phyloP scores from a whole-genome alignment of 37 sponge, comb jelly and placozoan genomes.

The Oopsacas minuta region DNA sequence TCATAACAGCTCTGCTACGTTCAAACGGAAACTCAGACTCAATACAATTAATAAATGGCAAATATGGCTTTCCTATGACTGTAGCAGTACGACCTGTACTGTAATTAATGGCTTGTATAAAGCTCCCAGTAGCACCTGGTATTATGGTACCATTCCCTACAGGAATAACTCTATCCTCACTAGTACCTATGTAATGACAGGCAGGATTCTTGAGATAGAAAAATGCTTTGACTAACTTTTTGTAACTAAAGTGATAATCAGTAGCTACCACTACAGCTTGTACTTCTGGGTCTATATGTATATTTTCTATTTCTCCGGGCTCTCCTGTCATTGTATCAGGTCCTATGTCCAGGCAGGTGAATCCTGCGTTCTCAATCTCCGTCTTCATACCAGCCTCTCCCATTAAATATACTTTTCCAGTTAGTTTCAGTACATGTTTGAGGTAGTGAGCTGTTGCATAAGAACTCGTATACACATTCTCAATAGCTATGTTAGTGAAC shows the following conservation, averaged over 20 bases:
- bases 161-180: background rate
- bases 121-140: constrained; percentile 16
- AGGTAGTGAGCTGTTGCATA: constrained; percentile 20
- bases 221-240: constrained; percentile 25
- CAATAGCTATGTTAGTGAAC: background rate
- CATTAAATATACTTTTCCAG: constrained; percentile 26
- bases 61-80: constrained; percentile 27
- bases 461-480: constrained; percentile 20
- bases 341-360: constrained; percentile 8
- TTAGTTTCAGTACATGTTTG: background rate
- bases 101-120: constrained; percentile 19
- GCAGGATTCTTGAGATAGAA: constrained; percentile 20
- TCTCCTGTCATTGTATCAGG: constrained; percentile 13
- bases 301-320: background rate
- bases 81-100: background rate
- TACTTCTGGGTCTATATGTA: constrained; percentile 12
- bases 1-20: constrained; percentile 15
- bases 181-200: constrained; percentile 19
- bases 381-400: constrained; percentile 16
- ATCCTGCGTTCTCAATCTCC: background rate
- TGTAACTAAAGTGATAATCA: constrained; percentile 20
- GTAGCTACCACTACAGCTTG: constrained; percentile 23
- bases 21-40: background rate
- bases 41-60: constrained; percentile 18
- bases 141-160: background rate